These are phyloP conservation scores for Saguinus midas DNA, from an alignment of 2,113 vertebrate genomes.

Conservation along the genomic window DNA sequence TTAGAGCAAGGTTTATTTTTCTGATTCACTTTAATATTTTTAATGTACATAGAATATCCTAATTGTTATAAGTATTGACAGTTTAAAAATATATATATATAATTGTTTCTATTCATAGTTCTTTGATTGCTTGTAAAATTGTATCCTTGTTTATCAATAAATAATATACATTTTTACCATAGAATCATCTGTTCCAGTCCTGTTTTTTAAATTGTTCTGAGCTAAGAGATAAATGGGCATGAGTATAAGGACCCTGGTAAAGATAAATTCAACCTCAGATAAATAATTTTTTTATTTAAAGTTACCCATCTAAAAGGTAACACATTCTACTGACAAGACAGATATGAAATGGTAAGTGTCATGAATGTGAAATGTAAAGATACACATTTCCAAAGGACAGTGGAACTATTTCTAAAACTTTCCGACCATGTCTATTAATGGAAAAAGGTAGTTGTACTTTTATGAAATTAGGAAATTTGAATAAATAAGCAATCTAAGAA, in stretches of 20 bases:
- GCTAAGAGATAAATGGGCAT: background rate
- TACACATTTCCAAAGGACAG: background rate
- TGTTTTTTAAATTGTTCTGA: background rate
- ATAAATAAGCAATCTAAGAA: background rate
- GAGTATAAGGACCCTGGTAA: background rate
- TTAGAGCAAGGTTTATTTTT: background rate
- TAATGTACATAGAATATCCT: background rate
- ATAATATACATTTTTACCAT: background rate
- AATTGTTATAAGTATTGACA: background rate
- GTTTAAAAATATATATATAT: too few species aligned
- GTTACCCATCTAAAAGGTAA: background rate
- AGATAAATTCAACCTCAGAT: background rate
- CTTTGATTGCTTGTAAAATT: background rate
- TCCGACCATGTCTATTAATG: background rate
- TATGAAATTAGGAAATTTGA: conserved; percentile 1
- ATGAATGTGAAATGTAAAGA: background rate
- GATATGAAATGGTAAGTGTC: background rate
- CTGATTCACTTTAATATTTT: background rate
- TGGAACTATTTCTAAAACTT: background rate
- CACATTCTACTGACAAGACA: background rate
- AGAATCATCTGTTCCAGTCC: background rate
- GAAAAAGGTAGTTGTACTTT: background rate
- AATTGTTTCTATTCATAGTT: background rate
- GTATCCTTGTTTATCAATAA: background rate
- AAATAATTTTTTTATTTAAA: background rate